phyloP scores from a whole-genome alignment of 2,113 vertebrate genomes.

The Corythaeola cristata region DNA sequence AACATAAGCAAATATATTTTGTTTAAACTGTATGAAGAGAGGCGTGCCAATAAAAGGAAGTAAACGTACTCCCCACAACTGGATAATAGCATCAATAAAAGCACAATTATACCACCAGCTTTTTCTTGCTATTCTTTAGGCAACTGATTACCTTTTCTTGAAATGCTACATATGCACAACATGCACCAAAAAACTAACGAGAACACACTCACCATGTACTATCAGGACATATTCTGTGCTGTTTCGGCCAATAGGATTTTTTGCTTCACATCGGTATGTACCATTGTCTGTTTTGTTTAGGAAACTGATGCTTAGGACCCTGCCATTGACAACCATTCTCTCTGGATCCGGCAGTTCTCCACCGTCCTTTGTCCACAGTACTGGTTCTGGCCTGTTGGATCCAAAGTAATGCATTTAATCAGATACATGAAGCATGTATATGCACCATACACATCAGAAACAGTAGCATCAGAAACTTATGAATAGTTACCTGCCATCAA shows the following conservation, averaged over 20 bases:
- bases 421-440: neutral
- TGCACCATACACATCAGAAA: neutral
- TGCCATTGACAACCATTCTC: conserved; percentile 92
- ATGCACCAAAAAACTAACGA: neutral
- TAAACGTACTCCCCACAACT: neutral
- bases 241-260: conserved; percentile 93
- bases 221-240: conserved; percentile 94
- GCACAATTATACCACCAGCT: neutral
- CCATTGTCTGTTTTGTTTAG: conserved; percentile 99
- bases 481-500: neutral
- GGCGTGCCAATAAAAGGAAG: neutral
- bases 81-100: neutral
- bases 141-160: neutral
- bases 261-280: conserved; percentile 97
- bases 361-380: conserved; percentile 96
- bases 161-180: neutral
- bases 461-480: neutral
- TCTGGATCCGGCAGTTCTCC: conserved; percentile 94
- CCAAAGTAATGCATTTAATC: neutral
- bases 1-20: neutral
- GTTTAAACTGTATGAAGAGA: neutral
- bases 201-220: conserved; percentile 90
- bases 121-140: neutral
- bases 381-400: conserved; percentile 89
- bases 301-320: conserved; percentile 92